Base-by-base conservation (phyloP, 2,113 vertebrate genomes). In the Andinoacara biseriatus region DNA sequence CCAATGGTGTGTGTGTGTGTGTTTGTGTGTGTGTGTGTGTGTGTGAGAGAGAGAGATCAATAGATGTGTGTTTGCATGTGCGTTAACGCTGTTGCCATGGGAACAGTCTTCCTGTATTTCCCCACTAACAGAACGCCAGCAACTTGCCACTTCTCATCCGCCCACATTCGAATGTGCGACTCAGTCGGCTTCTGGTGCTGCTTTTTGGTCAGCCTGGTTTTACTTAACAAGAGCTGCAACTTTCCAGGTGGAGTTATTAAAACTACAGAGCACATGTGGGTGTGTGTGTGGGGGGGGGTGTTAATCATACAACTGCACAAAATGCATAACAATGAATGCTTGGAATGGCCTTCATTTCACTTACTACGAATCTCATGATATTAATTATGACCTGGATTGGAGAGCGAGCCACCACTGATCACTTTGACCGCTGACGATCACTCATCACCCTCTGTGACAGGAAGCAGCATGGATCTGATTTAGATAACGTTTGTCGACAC, bases 31-130 rank as follows among this genome's bases (percentile, higher is more conserved):
- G 61, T 1, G 43, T 69, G 15, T 0, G 11, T 5, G 80, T 60
- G 40, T 75, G 60, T 35, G 49, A 49, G 46, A 69, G 65, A 31
- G 43, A 24, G 9, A 67, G 46, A 67, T 67, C 17, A 22, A 67
- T 67, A 72, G 10, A 54, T 58, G 61, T 78, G 31, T 35, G 65
- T 63, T 52, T 69, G 76, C 59, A 59, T 74, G 75, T 89, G 82
- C 60, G 78, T 85, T 78, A 75, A 58, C 9, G 38, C 78, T 74
- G 92, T 95, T 90, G 52, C 89, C 87, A 91, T 91, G 89, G 90
- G 33, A 72, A 93, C 82, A 67, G 82, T 83, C 61, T 86, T 72
- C 52, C 85, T 74, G 86, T 75, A 49, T 87, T 93, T 91, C 85
- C 76, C 83, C 59, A 76, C 87, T 83, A 80, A 86, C 83, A 79